Evolutionary conservation across 2,113 vertebrate species (phyloP), one percentile per base, ranked within the genome.

Genomic region (Hirundichthys speculiger): DNA sequence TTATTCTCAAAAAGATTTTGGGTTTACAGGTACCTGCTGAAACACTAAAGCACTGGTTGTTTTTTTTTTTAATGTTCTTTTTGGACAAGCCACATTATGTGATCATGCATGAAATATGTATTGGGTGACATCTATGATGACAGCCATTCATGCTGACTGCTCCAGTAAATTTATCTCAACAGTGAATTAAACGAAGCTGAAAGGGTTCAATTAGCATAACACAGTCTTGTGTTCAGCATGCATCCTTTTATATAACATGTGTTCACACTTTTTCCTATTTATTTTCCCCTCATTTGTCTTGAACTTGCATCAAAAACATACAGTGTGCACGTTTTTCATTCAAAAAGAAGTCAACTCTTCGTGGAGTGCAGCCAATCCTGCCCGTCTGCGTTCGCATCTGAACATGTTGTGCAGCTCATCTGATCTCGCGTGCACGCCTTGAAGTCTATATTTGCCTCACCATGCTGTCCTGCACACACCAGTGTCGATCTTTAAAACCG

Each of bases 171-270:
- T 79, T 72, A 85, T 82, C 83, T 88, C 69, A 77, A 62, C 74
- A 70, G 54, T 80, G 70, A 83, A 86, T 85, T 72, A 73, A 87
- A 80, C 86, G 27, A 73, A 73, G 83, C 59, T 75, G 74, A 81
- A 80, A 83, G 74, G 49, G 67, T 81, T 65, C 63, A 71, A 64
- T 85, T 76, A 81, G 27, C 69, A 80, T 70, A 62, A 77, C 69
- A 58, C 68, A 69, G 77, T 70, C 30, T 68, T 63, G 66, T 77
- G 71, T 71, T 85, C 68, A 50, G 65, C 77, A 73, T 46, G 40
- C 64, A 80, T 70, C 18, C 45, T 54, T 58, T 68, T 66, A 62
- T 42, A 63, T 73, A 73, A 77, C 75, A 61, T 61, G 52, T 80
- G 57, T 75, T 55, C 18, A 19, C n/a, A 45, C 5, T 19, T 15